Base-by-base conservation (phyloP, 2,888 invertebrate species). In the Nomada ferruginata region DNA sequence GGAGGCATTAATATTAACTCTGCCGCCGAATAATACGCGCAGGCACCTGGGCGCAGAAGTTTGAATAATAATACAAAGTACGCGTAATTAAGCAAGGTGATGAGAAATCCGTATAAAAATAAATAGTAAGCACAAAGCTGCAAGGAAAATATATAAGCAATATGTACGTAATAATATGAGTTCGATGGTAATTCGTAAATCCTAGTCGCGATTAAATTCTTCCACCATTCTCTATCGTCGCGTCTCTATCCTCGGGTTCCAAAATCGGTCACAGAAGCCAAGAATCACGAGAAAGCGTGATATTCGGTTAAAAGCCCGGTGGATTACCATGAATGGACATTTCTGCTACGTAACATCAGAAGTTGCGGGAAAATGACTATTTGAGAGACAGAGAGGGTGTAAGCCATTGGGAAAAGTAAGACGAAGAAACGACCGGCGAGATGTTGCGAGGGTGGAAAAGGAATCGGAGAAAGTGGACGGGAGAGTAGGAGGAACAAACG, bases 251-350 rank as follows among this genome's bases (percentile, higher is more conserved):
- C 36, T 23, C 44, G 29, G 15, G 52, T 59, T 68, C 53, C 42
- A 64, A 83, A 83, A 83, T 87, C 83, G 83, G 73, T 76, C 78
- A 64, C 52, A 70, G 60, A 83, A 70, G 78, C 76, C 55, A 23
- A 23, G 42, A 10, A 59, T 63, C 60, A 26, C 64, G 74, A 71
- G 50, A 60, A 59, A 77, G 61, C 72, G 75, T 63, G 83, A 89
- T 86, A 87, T 85, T 87, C 84, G 86, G 85, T 89, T 89, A 88
- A 91, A 91, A 91, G 88, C 88, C 83, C 74, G 84, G 79, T 79
- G 85, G 89, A 90, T 90, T 91, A 89, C 85, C 88, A 88, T 87
- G 87, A 84, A 89, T 89, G 89, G 85, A 87, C 85, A 89, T 89
- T 89, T 83, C 73, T 66, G 69, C 73, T 76, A 70, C 60, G 82